Base-by-base conservation (phyloP, 2,888 invertebrate species). In the Nomada ferruginata region DNA sequence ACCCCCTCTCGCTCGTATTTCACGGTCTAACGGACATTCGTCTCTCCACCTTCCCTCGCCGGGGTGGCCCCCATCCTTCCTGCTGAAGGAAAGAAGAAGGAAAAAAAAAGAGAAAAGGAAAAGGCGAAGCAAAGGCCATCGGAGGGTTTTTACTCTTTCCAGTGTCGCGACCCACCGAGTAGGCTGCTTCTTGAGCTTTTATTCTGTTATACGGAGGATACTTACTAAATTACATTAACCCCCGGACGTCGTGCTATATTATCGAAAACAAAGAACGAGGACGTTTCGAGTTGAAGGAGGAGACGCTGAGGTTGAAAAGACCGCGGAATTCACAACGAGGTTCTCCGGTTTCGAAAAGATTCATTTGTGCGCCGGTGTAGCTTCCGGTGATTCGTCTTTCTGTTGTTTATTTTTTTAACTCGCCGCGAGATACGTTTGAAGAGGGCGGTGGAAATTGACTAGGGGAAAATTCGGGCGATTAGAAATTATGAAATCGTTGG, bases 191-290 rank as follows among this genome's bases (percentile, higher is more conserved):
- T 73, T 73, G 57, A 72, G 68, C 85, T 82, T 79, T 79, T 68
- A 77, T 82, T 85, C 77, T 73, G 83, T 85, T 83, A 78, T 61
- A 68, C 64, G 65, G 76, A 85, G 78, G 77, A 79, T 85, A 82
- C 76, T 84, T 79, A 77, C 57, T 83, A 78, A 85, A 85, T 85
- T 85, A 85, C 65, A 74, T 85, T 85, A 80, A 83, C 70, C 71
- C 72, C 26, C 47, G 26, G 79, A 66, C 42, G 80, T 64, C 60
- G 68, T 44, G 55, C 64, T 69, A 63, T 61, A 69, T 47, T 69
- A 59, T 61, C 70, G 29, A 75, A 82, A 82, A 82, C 79, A 82
- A 70, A 79, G 36, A 66, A 44, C 44, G 59, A 52, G 65, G 63
- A 69, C 57, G 52, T 76, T 20, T 13, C 76, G 42, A 53, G 65